phyloP scores from a whole-genome alignment of 2,797 vertebrate genomes.

The Acanthopagrus latus region DNA sequence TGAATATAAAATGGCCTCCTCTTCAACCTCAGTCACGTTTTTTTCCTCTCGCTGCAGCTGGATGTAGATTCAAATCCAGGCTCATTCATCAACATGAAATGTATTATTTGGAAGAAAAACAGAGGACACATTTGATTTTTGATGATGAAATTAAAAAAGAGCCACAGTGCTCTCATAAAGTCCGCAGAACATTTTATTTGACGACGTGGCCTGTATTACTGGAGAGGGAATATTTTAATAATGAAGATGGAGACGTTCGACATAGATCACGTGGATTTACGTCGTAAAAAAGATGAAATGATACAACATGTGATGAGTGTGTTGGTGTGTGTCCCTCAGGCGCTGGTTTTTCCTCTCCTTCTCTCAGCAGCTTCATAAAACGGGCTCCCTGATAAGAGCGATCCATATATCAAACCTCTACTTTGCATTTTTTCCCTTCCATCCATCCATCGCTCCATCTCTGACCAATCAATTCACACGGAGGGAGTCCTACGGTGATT shows the following conservation, averaged over 20 bases:
- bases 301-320: background rate
- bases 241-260: background rate
- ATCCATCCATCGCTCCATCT: slow-evolving; percentile 11
- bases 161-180: background rate
- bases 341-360: background rate
- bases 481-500: background rate
- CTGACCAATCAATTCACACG: slow-evolving; percentile 31
- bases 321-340: background rate
- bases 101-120: no score
- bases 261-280: background rate
- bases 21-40: no score
- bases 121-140: no score
- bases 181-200: background rate
- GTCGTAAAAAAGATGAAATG: background rate
- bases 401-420: slow-evolving; percentile 6
- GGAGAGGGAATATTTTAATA: background rate
- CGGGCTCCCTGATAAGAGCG: slow-evolving; percentile 8
- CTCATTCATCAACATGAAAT: no score
- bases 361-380: background rate
- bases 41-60: no score
- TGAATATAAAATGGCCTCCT: no score
- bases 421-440: slow-evolving; percentile 15
- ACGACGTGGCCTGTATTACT: background rate
- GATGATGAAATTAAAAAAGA: no score
- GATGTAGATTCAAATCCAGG: no score